Base-by-base conservation (phyloP, 2,113 vertebrate genomes). In the Pavo muticus region DNA sequence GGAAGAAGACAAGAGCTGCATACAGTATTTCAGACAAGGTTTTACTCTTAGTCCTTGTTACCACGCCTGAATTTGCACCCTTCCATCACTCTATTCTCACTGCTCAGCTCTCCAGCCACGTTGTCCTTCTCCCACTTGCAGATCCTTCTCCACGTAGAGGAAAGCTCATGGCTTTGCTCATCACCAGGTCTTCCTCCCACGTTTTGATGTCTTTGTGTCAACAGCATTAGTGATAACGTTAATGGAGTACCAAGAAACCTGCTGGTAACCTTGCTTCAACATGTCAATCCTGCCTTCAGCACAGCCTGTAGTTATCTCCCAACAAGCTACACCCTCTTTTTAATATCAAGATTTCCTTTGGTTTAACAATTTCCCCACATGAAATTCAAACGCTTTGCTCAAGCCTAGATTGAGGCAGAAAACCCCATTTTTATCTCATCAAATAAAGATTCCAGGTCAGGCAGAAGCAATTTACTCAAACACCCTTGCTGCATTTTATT, bases 401-500 rank as follows among this genome's bases (percentile, higher is more conserved):
- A 76, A 74, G 71, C 63, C 73, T 40, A 80, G 64, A 84, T 25
- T 1, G 3, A 80, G 39, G 59, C 54, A 89, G 77, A 64, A 80
- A 68, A 81, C 10, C 9, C 15, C 73, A 80, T 85, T 71, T 95
- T 88, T 82, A 39, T 45, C 47, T 87, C 81, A 91, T 75, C 42
- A 87, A 80, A 87, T 79, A 63, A 70, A 68, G 73, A 87, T 40
- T 50, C 69, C 52, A n/a, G 54, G 72, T 64, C 84, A 94, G 77
- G 63, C 81, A 91, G 81, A 89, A 91, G 44, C 39, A 80, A 76
- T 72, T 73, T 40, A 64, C 32, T 63, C 81, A 19, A 71, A 63
- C 32, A 64, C 20, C 27, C 45, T 67, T 59, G 17, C 71, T 75
- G 59, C 42, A 37, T 79, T 79, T 79, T 39, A 74, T 50, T 35